Base-by-base conservation (phyloP, 1,140 invertebrate genomes). In the Zaprionus ornatus region DNA sequence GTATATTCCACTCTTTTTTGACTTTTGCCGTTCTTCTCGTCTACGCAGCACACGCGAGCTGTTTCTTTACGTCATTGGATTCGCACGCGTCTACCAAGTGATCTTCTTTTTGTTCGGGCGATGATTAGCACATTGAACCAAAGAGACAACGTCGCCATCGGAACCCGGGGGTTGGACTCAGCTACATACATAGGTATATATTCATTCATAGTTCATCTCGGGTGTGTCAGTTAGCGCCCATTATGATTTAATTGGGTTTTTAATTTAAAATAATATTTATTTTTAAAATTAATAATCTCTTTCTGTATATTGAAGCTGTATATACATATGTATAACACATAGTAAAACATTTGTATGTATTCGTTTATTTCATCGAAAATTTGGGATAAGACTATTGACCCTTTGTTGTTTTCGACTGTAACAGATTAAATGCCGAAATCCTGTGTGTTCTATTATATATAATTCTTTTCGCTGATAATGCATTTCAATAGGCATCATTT, bases 11-110 rank as follows among this genome's bases (percentile, higher is more conserved):
- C 19, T 69, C 69, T 61, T 62, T 10, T 50, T 57, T 45, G 50
- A 29, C 29, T 57, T 50, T 50, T 63, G 23, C 9, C 54, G 45
- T 40, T 67, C 55, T 68, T 50, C 35, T 68, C 45, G 50, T 66
- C 21, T 42, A 66, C 48, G 50, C 59, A 61, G 64, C 65, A 84
- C 76, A 82, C 73, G 77, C 74, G 80, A 88, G 54, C 50, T 21
- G 57, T 70, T 73, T 80, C 61, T 88, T 79, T 80, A 86, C 84
- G 84, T 88, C 84, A 88, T 80, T 56, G 42, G 67, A 64, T 42
- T 71, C 80, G 76, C 79, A 88, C 84, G 84, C 84, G 73, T 88
- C 62, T 74, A 61, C 62, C 74, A 80, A 88, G 85, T 88, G 84
- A 88, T 88, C 84, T 84, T 68, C 66, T 62, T 66, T 75, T 71